Evolutionary conservation across 2,888 invertebrate species (phyloP), one percentile per base, ranked within the genome.

Genomic region (Molanna angustata): DNA sequence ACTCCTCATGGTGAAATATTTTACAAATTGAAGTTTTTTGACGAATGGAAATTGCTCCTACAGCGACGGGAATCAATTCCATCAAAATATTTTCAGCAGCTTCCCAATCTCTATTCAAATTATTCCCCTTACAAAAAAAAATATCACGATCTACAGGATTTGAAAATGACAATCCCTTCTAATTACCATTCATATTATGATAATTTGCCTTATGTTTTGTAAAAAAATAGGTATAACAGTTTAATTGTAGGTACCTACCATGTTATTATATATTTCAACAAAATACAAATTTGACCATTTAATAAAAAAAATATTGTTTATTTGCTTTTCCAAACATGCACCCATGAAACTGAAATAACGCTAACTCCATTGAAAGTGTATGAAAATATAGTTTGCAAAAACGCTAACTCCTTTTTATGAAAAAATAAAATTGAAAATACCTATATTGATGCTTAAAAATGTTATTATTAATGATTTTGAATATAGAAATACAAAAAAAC

Each of bases 1-100:
- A n/a, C n/a, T n/a, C n/a, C n/a, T n/a, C n/a, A n/a, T n/a, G 43
- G 43, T 4, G 43, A 43, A 13, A 43, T 43, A 16, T 27, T 27
- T 27, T 43, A 43, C 17, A 27, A 43, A 21, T 11, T 43, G 6
- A 43, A 43, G 22, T 43, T 43, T 9, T 14, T 27, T 7, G 43
- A 43, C 13, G 43, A 43, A 27, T 27, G 22, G 20, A 6, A 27
- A 27, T 14, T 43, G 27, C 27, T 43, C 22, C 20, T n/a, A 2
- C 43, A 43, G 4, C 11, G 43, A 35, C 35, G 35, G 4, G 35
- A 35, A 35, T 35, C 35, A 13, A 13, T 35, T 9, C 9, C 35
- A 11, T 13, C 35, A 35, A 35, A 11, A 35, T 4, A 13, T 35
- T 35, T 35, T 13, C 35, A 35, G 35, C 35, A 35, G 35, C 35